Percentiles rank a stretch among this genome's conserved stretches.
Conservation (phyloP, 2,888 invertebrate genomes). For the Bembecia ichneumoniformis region DNA sequence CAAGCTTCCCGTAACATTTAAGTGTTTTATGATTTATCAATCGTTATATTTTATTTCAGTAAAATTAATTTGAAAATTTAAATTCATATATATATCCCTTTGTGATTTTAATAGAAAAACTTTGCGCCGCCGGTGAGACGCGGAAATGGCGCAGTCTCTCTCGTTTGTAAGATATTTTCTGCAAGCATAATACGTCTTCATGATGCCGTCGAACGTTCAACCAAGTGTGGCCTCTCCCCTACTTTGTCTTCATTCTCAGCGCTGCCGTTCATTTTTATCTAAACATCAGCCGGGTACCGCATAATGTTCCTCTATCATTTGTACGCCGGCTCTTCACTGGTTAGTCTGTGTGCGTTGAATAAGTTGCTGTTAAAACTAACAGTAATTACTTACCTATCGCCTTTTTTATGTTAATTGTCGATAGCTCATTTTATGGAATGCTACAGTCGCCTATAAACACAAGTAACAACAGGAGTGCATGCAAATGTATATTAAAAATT, state of each 20-base stretch:
- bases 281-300: background rate
- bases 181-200: constrained; percentile 38
- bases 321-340: too few species aligned
- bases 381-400: too few species aligned
- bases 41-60: too few species aligned
- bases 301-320: background rate
- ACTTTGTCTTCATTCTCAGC: constrained; percentile 28
- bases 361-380: too few species aligned
- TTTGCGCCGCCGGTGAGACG: background rate
- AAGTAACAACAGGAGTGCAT: too few species aligned
- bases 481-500: too few species aligned
- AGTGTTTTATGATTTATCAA: too few species aligned
- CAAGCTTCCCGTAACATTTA: too few species aligned
- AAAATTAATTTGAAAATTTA: constrained; percentile 11
- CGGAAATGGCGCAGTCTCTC: background rate
- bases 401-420: too few species aligned
- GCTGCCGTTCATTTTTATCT: background rate
- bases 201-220: constrained; percentile 27
- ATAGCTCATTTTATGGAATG: too few species aligned
- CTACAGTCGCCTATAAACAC: too few species aligned
- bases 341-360: too few species aligned
- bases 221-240: constrained; percentile 20
- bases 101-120: constrained; percentile 6
- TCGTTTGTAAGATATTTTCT: constrained; percentile 19
- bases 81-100: constrained; percentile 7